Base-by-base conservation (phyloP, 2,888 invertebrate genomes). In the Bellardia pandia region DNA sequence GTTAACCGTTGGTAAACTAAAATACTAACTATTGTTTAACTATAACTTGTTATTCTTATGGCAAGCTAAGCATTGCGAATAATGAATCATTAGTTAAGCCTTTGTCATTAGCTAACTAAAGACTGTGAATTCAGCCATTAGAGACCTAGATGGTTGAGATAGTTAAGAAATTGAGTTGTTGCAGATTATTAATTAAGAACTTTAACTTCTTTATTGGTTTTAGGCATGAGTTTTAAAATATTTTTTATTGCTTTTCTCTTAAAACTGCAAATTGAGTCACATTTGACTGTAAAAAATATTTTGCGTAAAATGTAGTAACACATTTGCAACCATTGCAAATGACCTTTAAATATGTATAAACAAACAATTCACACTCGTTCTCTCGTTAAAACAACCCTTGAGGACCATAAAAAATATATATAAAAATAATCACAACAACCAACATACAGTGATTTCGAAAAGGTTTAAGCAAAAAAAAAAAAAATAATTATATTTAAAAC, bases 341-440 rank as follows among this genome's bases (percentile, higher is more conserved):
- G 76, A 86, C 86, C 75, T 86, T 86, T 80, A 80, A 71, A 79
- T 42, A 71, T 79, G 76, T 62, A 74, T 60, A 66, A 75, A 79
- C 40, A 69, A 72, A 30, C 58, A 79, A 58, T 66, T 66, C 9
- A 48, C 51, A 62, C 11, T 66, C 40, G 23, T 13, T 30, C 13
- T 58, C 48, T 79, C 23, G 42, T 81, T 76, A 62, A 78, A 84
- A 60, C 51, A 62, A 78, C 80, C 85, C 68, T 79, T 75, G 79
- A 69, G 72, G 14, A 60, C 40, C 53, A 69, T 42, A 62, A 79
- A 60, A 51, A 69, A 23, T 11, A 76, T 7, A 30, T 23, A 72
- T 14, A 51, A 40, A 62, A 71, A 71, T 56, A 45, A 37, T 16
- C 68, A 4, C 5, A 48, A 48, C 0, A 37, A 2, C 42, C 66